phyloP scores from a whole-genome alignment of 2,797 vertebrate species.

The Poecilia velifera region DNA sequence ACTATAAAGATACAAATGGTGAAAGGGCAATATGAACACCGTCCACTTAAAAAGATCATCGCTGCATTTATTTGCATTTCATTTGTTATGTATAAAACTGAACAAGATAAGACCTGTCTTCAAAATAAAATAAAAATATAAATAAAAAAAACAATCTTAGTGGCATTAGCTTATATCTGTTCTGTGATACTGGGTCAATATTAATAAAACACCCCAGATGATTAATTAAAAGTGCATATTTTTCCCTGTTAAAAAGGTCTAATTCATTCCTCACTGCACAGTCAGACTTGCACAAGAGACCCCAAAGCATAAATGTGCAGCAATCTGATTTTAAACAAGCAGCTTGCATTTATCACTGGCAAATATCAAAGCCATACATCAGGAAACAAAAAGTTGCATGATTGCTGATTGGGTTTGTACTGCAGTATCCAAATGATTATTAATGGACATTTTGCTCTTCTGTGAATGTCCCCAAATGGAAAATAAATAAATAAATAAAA shows the following conservation, averaged over 20 bases:
- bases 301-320: slow-evolving; percentile 40
- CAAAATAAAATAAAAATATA: neutral
- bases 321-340: slow-evolving; percentile 44
- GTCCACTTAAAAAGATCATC: slow-evolving; percentile 5
- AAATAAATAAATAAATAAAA: neutral
- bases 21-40: neutral
- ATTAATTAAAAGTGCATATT: slow-evolving; percentile 51
- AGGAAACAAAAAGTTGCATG: slow-evolving; percentile 38
- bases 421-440: slow-evolving; percentile 37
- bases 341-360: slow-evolving; percentile 50
- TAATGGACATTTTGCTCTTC: slow-evolving; percentile 22
- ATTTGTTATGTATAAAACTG: slow-evolving; percentile 33
- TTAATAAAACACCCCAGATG: slow-evolving; percentile 39
- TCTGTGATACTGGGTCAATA: slow-evolving; percentile 34
- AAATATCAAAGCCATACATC: slow-evolving; percentile 69
- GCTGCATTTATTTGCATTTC: slow-evolving; percentile 18
- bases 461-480: slow-evolving; percentile 31
- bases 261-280: slow-evolving; percentile 58
- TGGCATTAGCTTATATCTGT: slow-evolving; percentile 37
- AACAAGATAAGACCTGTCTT: slow-evolving; percentile 22
- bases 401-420: slow-evolving; percentile 43
- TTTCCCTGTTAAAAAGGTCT: slow-evolving; percentile 58
- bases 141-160: slow-evolving; percentile 13
- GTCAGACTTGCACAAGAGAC: slow-evolving; percentile 37
- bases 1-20: neutral